A percentile compares a stretch with the other conserved stretches of the same genome.
Conservation (phyloP, 2,113 vertebrate genomes). For the Regulus satrapa region DNA sequence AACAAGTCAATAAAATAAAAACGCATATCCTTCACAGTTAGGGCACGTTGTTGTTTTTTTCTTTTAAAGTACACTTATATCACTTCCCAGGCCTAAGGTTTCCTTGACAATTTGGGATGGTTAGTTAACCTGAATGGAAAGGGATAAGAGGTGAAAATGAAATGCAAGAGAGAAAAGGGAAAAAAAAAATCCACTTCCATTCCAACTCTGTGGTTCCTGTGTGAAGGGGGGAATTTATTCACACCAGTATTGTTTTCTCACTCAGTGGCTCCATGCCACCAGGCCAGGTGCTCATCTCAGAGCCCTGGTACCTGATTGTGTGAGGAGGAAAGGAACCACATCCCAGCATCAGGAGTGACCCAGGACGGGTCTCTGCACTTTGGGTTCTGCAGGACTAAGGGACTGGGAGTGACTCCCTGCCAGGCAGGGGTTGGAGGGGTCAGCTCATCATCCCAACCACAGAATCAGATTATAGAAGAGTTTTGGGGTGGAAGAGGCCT, state of each 20-base stretch:
- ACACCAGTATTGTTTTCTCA: not conserved
- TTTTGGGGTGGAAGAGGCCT: too few relatives aligned
- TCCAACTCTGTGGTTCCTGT: not conserved
- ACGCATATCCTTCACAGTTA: not conserved
- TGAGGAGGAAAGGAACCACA: not conserved
- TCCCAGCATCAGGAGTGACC: fast-evolving
- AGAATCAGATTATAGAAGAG: too few relatives aligned
- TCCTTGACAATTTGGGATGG: not conserved
- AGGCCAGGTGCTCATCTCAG: not conserved
- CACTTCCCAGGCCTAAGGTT: not conserved
- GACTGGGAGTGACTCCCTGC: not conserved
- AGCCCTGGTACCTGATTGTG: not conserved
- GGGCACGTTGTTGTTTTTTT: not conserved
- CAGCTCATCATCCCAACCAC: not conserved
- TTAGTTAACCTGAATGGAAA: not conserved
- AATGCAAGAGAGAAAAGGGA: not conserved
- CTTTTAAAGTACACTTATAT: not conserved
- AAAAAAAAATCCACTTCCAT: not conserved
- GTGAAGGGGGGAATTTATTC: not conserved
- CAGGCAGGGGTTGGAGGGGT: not conserved
- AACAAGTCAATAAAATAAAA: not conserved
- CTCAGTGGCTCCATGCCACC: not conserved
- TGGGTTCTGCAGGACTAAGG: not conserved
- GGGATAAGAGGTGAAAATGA: not conserved
- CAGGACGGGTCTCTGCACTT: not conserved